These are phyloP conservation scores for Champsocephalus esox DNA, from an alignment of 2,797 vertebrate genomes.

Conservation along the genomic window DNA sequence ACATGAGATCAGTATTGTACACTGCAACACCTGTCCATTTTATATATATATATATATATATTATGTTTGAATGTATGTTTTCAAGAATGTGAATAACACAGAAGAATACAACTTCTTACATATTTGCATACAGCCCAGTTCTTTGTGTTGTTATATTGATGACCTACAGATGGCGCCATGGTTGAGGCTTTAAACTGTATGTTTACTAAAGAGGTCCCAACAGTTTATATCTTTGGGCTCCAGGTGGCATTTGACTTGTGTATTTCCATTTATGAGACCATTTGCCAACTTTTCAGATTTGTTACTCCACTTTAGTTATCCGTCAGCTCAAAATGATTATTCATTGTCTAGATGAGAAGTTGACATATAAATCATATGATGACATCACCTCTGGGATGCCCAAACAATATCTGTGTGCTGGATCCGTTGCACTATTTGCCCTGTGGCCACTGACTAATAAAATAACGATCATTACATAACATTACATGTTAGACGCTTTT, in stretches of 20 bases:
- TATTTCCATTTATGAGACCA: neutral
- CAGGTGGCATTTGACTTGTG: too few relatives aligned
- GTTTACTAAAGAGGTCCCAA: too few relatives aligned
- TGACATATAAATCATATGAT: neutral
- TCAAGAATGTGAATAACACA: neutral
- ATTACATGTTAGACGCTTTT: too few relatives aligned
- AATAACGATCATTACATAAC: neutral
- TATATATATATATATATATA: too few relatives aligned
- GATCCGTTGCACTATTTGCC: neutral
- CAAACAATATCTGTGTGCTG: neutral
- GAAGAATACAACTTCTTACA: neutral
- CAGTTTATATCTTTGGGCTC: neutral
- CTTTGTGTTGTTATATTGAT: neutral
- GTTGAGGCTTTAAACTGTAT: neutral
- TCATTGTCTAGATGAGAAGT: neutral
- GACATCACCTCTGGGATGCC: neutral
- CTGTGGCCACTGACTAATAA: neutral
- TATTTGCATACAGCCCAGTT: rapidly evolving
- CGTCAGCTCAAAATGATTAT: too few relatives aligned
- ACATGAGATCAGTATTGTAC: neutral
- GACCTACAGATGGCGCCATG: slow-evolving; percentile 49
- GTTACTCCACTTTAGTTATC: neutral
- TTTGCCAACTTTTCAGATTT: neutral
- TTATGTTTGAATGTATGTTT: neutral
- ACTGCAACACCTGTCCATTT: neutral